Evolutionary conservation across 2,888 invertebrate species (phyloP).

Genomic region (Opisthograptis luteolata): DNA sequence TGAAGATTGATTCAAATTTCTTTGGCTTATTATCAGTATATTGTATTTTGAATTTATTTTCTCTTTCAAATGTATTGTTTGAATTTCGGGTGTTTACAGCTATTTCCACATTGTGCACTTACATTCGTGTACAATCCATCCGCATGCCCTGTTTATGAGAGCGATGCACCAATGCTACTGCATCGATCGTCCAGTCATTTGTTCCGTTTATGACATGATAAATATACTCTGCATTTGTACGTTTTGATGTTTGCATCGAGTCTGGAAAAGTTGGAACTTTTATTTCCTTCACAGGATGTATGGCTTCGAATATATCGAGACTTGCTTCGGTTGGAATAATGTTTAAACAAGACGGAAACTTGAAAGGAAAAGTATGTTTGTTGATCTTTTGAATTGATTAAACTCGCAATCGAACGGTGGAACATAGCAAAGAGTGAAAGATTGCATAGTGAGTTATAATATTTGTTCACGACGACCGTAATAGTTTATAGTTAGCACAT

Average conservation of each 20-base stretch:
- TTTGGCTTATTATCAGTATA: neutral
- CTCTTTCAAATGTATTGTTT: conserved; percentile 14
- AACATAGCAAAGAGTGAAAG: no score
- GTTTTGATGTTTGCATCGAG: conserved; percentile 24
- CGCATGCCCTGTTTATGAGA: conserved; percentile 38
- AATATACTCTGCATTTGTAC: conserved; percentile 27
- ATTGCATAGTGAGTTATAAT: no score
- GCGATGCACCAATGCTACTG: conserved; percentile 37
- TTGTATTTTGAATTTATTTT: neutral
- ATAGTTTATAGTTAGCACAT: no score
- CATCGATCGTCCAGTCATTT: conserved; percentile 34
- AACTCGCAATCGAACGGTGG: no score
- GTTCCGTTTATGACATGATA: conserved; percentile 30
- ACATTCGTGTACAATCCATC: conserved; percentile 24
- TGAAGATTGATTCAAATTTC: no score
- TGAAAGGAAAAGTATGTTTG: neutral
- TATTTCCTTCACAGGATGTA: conserved; percentile 8
- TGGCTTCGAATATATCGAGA: conserved; percentile 12
- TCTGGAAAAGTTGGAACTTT: conserved; percentile 20
- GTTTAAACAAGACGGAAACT: neutral
- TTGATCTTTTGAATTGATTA: no score
- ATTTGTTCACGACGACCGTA: no score
- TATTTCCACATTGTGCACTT: no score
- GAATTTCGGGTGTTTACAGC: conserved; percentile 29
- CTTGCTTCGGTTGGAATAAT: neutral